These are phyloP conservation scores for Tachysurus vachellii DNA, from an alignment of 2,113 vertebrate genomes.

Conservation along the genomic window DNA sequence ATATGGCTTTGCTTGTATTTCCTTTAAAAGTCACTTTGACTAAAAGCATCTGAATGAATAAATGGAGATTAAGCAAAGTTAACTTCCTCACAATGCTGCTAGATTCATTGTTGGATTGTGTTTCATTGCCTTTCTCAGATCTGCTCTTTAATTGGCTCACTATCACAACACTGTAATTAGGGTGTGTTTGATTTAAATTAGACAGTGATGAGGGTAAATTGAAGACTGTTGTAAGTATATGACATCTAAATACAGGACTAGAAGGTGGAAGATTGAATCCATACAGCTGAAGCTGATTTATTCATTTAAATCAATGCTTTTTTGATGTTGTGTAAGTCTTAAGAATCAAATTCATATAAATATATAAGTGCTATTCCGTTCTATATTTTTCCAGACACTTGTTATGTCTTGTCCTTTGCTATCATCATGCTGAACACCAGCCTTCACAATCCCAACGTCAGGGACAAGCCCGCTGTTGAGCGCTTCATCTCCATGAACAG, in stretches of 20 bases:
- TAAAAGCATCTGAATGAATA: too few relatives aligned
- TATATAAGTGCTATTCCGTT: too few relatives aligned
- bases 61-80: neutral
- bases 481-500: slow-evolving; percentile 99
- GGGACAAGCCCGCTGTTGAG: slow-evolving; percentile 94
- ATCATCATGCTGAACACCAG: slow-evolving; percentile 99
- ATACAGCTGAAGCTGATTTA: neutral
- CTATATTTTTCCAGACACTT: slow-evolving; percentile 81
- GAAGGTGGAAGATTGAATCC: neutral
- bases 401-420: slow-evolving; percentile 94
- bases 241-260: neutral
- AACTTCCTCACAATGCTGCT: neutral
- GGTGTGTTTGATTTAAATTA: neutral
- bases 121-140: neutral
- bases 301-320: neutral
- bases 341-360: neutral
- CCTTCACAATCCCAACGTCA: slow-evolving; percentile 95
- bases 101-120: neutral
- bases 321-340: neutral
- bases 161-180: neutral
- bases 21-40: too few relatives aligned
- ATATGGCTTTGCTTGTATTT: too few relatives aligned
- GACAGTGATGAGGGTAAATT: neutral
- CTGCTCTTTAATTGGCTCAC: neutral
- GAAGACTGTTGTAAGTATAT: neutral